Base-by-base conservation (phyloP, 1,140 invertebrate species). In the Stegodyphus mimosarum region DNA sequence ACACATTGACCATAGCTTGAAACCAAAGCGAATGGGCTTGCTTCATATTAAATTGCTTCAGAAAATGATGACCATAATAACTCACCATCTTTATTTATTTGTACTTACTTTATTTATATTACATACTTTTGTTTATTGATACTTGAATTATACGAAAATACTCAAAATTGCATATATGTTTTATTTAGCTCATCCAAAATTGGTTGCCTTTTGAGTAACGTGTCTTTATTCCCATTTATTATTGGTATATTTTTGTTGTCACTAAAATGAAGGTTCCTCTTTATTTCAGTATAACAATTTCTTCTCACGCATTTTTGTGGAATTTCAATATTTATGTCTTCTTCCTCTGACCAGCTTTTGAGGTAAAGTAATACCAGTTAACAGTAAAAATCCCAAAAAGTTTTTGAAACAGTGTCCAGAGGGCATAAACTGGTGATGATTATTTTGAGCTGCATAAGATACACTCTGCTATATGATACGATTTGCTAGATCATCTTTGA, bases 201-300 rank as follows among this genome's bases (percentile, higher is more conserved):
- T 60, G 55, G 55, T 60, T 15, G 55, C 1, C 1, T 60, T 60
- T 60, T 60, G 15, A 60, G 5, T 60, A 60, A 60, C 15, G 1
- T 60, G 55, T 60, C 55, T 60, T 60, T 60, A 15, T 60, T 60
- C 55, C 55, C 55, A 60, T 60, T 60, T 60, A 60, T 60, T 60
- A 60, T 60, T 9, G 55, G 55, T 60, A 60, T 60, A 60, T 60
- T 60, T 9, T 1, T 9, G 5, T 60, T 5, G 5, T 9, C 55
- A 60, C 5, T 60, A 15, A 60, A 60, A 60, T 60, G 55, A 10
- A 60, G 5, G 0, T 60, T 1, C 15, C 55, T 60, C 55, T 60
- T 55, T 5, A 60, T 60, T 60, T 60, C 55, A 60, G 15, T 60
- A 60, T 60, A 60, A 55, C 53, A 13, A 60, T 60, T 60, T 60